phyloP scores from a whole-genome alignment of 2,113 vertebrate genomes.

The Tragelaphus strepsiceros region DNA sequence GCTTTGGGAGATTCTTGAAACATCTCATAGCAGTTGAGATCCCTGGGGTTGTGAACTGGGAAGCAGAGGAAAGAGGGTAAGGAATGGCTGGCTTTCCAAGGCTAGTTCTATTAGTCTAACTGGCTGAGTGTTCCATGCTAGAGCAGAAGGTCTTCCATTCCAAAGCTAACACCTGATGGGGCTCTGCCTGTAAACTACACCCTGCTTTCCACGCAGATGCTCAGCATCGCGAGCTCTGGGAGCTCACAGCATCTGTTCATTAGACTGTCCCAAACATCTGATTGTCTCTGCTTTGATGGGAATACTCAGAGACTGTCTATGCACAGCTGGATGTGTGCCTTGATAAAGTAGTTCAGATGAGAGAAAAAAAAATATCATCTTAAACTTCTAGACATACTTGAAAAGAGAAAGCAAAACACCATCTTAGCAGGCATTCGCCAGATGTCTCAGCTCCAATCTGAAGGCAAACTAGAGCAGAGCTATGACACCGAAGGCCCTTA shows the following conservation, averaged over 20 bases:
- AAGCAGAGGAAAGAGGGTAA: background rate
- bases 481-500: conserved; percentile 39
- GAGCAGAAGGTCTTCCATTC: background rate
- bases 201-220: background rate
- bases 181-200: background rate
- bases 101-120: background rate
- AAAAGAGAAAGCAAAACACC: conserved; percentile 22
- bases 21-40: background rate
- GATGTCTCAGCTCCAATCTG: conserved; percentile 47
- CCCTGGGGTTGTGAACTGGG: background rate
- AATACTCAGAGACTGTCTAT: background rate
- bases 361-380: background rate
- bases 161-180: background rate
- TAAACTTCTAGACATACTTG: background rate
- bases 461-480: conserved; percentile 60
- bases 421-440: background rate
- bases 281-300: background rate
- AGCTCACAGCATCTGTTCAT: background rate
- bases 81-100: background rate
- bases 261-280: accelerated
- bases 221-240: too few species aligned
- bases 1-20: background rate
- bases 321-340: background rate
- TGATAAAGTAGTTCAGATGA: background rate
- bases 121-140: background rate